Evolutionary conservation across 2,113 vertebrate genomes (phyloP), one percentile per base, ranked within the genome.

Genomic region (Morone saxatilis): DNA sequence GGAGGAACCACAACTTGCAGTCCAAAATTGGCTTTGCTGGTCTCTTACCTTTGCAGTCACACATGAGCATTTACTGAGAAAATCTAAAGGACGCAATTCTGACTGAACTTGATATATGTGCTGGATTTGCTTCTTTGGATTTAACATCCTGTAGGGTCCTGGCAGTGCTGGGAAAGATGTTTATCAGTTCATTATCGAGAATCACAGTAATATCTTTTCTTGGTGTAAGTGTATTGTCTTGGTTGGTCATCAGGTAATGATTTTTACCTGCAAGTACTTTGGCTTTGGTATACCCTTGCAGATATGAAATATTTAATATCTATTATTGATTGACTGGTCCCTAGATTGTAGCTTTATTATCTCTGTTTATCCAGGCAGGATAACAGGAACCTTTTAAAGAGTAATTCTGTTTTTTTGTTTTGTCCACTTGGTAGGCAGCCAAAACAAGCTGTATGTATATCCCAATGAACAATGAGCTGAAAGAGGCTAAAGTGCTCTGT

Each of bases 51-150:
- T 56, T 48, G 51, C 43, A 66, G 43, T 62, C 47, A 20, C 62
- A 71, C 59, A 22, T 47, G 48, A 65, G 80, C 59, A 76, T 67
- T 66, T 71, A 71, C 20, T n/a, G 41, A 59, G 65, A 59, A 50
- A 60, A 60, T 9, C 31, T 60, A 5, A 31, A 22, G 10, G 53
- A 76, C 38, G 66, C 40, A 45, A 3, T 31, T 54, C 25, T 68
- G 40, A 74, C 65, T 71, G 57, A 47, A 47, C 66, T 56, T 66
- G n/a, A 76, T 3, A 43, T 66, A 67, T 76, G 25, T 76, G 66
- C 38, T 71, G 60, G 60, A 71, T 50, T 51, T 65, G 65, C 14
- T 76, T 59, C 47, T 17, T 38, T 31, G 13, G 6, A 14, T 0
- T 60, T 25, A 36, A 36, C 14, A 59, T 59, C 12, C 12, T 8